A percentile compares a stretch with the other conserved stretches of the same genome.
Evolutionary conservation across 2,888 invertebrate genomes (phyloP).

Genomic region (Phyllotreta striolata): DNA sequence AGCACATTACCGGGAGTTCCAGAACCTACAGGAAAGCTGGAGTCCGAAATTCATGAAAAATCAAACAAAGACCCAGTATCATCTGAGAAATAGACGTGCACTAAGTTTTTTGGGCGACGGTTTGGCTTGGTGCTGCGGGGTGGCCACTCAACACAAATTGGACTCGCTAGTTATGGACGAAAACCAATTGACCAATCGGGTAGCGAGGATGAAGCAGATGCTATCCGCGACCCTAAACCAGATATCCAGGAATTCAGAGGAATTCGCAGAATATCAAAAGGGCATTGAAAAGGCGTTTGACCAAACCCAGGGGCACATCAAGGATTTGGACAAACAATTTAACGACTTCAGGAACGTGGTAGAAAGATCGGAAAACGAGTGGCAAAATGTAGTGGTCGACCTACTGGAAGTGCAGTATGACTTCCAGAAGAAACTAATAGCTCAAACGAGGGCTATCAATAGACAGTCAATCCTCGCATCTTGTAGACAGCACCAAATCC

Average conservation of each 20-base stretch:
- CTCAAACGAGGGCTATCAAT: constrained; percentile 3
- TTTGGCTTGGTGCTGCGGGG: constrained; percentile 38
- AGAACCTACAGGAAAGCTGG: constrained; percentile 11
- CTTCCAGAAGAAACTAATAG: neutral
- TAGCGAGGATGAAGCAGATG: constrained; percentile 9
- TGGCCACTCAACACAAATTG: constrained; percentile 37
- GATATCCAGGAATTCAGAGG: constrained; percentile 13
- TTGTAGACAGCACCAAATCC: constrained; percentile 25
- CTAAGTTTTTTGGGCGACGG: constrained; percentile 36
- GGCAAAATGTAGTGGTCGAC: neutral
- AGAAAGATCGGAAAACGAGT: neutral
- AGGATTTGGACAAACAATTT: neutral
- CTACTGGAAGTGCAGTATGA: neutral
- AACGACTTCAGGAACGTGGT: neutral
- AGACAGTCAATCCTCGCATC: constrained; percentile 24
- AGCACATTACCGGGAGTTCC: neutral
- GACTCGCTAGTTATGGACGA: constrained; percentile 27
- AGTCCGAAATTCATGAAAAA: constrained; percentile 16
- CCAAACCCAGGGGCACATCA: neutral
- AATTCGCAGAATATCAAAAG: constrained; percentile 11
- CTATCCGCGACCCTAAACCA: constrained; percentile 3
- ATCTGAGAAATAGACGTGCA: constrained; percentile 8
- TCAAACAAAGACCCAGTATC: neutral
- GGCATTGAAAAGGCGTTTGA: neutral
- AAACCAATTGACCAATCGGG: constrained; percentile 10